Evolutionary conservation across 1,140 invertebrate genomes (phyloP), one percentile per base, ranked within the genome.

Genomic region (Phortica variegata): DNA sequence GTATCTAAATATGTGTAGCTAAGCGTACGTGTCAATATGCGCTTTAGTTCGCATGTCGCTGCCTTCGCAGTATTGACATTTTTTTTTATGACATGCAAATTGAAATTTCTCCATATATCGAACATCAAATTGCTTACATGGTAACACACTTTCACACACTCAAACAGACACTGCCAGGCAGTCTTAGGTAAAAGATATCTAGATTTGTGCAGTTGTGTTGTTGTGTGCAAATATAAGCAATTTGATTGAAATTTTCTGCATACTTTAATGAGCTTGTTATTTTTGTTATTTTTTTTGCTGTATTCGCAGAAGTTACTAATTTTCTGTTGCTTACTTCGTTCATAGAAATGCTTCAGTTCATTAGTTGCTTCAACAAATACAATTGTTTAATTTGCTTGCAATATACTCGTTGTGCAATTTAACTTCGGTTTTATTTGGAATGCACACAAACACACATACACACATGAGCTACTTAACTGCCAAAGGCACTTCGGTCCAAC

Each of bases 101-200:
- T 69, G 63, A 68, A 68, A 69, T 56, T 68, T 63, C n/a, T 69
- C 43, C 54, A 63, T 63, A 68, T 68, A 62, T n/a, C n/a, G n/a
- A 68, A 63, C 56, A 66, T 48, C 9, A 10, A 15, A 5, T 15
- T 31, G 34, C 37, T 54, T 54, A 47, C 52, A 50, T 43, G 42
- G n/a, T n/a, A n/a, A n/a, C n/a, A n/a, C n/a, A n/a, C n/a, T n/a
- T n/a, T n/a, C n/a, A n/a, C n/a, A n/a, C n/a, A n/a, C n/a, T 47
- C 36, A 38, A 34, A 23, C 7, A 52, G 56, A 32, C 32, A 47
- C n/a, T n/a, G 49, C 2, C 40, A 52, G 23, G 16, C 32, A 42
- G n/a, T n/a, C n/a, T n/a, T n/a, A n/a, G 16, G 16, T 34, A 15
- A 34, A 15, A 34, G 10, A 15, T 15, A n/a, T 34, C 12, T 5